These are phyloP conservation scores for Oreochromis aureus DNA, from an alignment of 2,113 vertebrate genomes.

Conservation along the genomic window DNA sequence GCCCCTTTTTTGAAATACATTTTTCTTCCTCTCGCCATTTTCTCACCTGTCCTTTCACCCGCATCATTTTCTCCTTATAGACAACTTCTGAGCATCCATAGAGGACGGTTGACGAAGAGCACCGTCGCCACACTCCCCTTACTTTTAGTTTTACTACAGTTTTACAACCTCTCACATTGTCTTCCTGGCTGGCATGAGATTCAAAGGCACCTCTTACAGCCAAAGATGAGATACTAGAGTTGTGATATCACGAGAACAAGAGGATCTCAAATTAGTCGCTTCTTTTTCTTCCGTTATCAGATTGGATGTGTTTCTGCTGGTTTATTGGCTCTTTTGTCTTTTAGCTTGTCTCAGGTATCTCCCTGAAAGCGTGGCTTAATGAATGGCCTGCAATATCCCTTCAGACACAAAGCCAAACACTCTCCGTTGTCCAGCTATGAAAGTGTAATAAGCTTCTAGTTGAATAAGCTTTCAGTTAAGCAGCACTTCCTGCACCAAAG, in stretches of 20 bases:
- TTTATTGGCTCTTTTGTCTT: constrained; percentile 50
- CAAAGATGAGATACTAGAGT: constrained; percentile 7
- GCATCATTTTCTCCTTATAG: neutral
- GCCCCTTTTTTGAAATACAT: neutral
- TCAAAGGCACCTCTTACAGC: constrained; percentile 3
- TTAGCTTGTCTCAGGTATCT: neutral
- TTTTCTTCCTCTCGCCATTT: neutral
- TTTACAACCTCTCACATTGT: constrained; percentile 24
- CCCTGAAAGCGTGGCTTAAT: neutral
- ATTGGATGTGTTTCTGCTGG: constrained; percentile 15
- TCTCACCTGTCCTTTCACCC: neutral
- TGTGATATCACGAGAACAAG: constrained; percentile 22
- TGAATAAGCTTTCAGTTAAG: neutral
- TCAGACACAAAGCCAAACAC: constrained; percentile 15
- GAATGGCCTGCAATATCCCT: constrained; percentile 28
- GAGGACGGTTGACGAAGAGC: neutral
- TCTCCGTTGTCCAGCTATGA: neutral
- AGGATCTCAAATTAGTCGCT: neutral
- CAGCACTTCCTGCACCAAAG: neutral
- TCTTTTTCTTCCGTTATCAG: neutral
- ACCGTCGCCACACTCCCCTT: neutral
- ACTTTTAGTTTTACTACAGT: constrained; percentile 5
- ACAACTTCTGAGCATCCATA: neutral
- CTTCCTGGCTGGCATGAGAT: neutral
- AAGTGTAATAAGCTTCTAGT: constrained; percentile 7